Conservation (phyloP, 2,797 vertebrate species). For the Enteromius radiatus region DNA sequence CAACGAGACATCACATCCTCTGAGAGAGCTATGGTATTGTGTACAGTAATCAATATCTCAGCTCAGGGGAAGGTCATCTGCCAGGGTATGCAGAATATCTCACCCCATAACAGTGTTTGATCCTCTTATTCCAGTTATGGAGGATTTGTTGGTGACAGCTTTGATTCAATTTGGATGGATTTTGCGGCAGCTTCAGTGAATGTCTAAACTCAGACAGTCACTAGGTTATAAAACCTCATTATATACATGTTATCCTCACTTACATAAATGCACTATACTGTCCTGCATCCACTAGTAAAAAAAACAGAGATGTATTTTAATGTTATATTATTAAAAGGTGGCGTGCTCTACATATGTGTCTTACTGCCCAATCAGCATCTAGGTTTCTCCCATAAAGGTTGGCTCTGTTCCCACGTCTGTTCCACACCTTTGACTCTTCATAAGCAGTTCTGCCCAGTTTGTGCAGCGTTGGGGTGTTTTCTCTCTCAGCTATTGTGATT, state of each 20-base stretch:
- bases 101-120: neutral
- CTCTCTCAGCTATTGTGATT: conserved; percentile 16
- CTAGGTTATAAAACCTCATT: neutral
- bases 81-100: neutral
- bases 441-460: conserved; percentile 4
- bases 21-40: conserved; percentile 26
- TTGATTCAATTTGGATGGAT: neutral
- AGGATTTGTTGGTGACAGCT: conserved; percentile 15
- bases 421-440: conserved; percentile 27
- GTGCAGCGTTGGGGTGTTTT: neutral
- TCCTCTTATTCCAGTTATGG: conserved; percentile 21
- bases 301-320: neutral
- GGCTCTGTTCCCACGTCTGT: conserved; percentile 1
- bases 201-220: neutral
- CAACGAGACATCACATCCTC: conserved; percentile 57
- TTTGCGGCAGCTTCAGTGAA: neutral
- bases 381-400: neutral
- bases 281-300: too few relatives aligned
- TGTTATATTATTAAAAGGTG: neutral
- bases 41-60: conserved; percentile 44
- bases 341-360: neutral
- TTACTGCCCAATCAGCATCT: neutral
- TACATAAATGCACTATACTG: too few relatives aligned
- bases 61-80: conserved; percentile 45
- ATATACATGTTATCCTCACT: too few relatives aligned